A percentile compares a stretch with the other conserved stretches of the same genome.
Evolutionary conservation across 2,797 vertebrate species (phyloP).

Genomic region (Moxostoma hubbsi): DNA sequence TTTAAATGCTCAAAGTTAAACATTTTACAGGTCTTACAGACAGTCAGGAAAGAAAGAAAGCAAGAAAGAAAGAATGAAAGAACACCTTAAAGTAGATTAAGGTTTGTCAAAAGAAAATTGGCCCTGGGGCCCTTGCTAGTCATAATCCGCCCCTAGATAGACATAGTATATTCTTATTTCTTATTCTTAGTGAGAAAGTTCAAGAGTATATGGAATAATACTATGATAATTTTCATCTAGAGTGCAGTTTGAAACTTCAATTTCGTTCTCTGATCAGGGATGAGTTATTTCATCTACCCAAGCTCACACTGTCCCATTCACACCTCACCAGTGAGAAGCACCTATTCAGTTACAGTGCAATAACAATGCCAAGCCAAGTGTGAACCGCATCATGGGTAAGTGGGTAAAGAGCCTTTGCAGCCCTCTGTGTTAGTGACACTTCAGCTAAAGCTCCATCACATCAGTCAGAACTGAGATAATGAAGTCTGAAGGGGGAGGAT

Average conservation of each 20-base stretch:
- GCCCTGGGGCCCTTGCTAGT: too few species aligned
- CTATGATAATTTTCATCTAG: constrained; percentile 6
- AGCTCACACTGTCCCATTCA: constrained; percentile 22
- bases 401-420: constrained; percentile 47
- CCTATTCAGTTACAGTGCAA: constrained; percentile 45
- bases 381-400: constrained; percentile 51
- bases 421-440: constrained; percentile 44
- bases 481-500: constrained; percentile 60
- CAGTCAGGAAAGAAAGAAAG: too few species aligned
- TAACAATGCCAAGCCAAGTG: constrained; percentile 47
- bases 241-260: constrained; percentile 32
- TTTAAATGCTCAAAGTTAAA: too few species aligned
- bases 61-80: too few species aligned
- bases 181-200: constrained; percentile 1
- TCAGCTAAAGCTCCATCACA: constrained; percentile 48
- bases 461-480: constrained; percentile 61
- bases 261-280: constrained; percentile 37
- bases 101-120: too few species aligned
- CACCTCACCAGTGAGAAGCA: constrained; percentile 25
- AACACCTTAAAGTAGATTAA: too few species aligned
- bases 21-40: too few species aligned
- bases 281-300: constrained; percentile 37
- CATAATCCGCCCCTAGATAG: too few species aligned
- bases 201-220: constrained; percentile 5
- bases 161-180: neutral